Evolutionary conservation across 2,888 invertebrate species (phyloP), one percentile per base, ranked within the genome.

Genomic region (Rotaria sp.): DNA sequence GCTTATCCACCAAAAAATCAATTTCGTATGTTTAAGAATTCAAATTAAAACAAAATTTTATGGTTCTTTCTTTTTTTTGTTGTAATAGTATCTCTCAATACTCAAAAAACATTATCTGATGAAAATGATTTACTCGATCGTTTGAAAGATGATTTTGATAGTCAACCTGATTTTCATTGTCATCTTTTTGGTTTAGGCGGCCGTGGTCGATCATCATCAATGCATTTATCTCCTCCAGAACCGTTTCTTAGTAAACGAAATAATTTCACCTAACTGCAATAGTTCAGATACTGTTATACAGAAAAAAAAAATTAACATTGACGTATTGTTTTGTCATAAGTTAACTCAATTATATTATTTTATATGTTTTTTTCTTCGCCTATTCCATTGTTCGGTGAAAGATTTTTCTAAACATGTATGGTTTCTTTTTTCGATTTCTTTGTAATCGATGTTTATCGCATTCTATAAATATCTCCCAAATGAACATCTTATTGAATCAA

Each of bases 101-200:
- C 1, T 67, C 21, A 5, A 38, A 35, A 35, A 67, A 18, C 15
- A 5, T 18, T 18, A 5, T 10, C 3, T 3, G 30, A 67, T 35
- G 67, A 67, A 67, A 35, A 67, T 67, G 67, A 38, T 35, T 30
- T 67, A 35, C 35, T 67, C 21, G 67, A 67, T 67, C 67, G 67
- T 67, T 35, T 67, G 8, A 15, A 67, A 35, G 30, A 67, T 21
- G 67, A 67, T 67, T 67, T 67, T 35, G 67, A 67, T 67, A 67
- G 67, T 67, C 67, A 67, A 67, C 67, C 67, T 38, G 67, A 67
- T 15, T 67, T 67, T 67, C 67, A 67, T 67, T 67, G 67, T 38
- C 67, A 67, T 67, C 35, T 67, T 35, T 67, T 67, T 21, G 67
- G 67, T 38, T 67, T 67, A 35, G 67, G 67, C 38, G 67, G 67